These are phyloP conservation scores for Hylyphantes graminicola DNA, from an alignment of 1,140 invertebrate genomes.

Conservation along the genomic window DNA sequence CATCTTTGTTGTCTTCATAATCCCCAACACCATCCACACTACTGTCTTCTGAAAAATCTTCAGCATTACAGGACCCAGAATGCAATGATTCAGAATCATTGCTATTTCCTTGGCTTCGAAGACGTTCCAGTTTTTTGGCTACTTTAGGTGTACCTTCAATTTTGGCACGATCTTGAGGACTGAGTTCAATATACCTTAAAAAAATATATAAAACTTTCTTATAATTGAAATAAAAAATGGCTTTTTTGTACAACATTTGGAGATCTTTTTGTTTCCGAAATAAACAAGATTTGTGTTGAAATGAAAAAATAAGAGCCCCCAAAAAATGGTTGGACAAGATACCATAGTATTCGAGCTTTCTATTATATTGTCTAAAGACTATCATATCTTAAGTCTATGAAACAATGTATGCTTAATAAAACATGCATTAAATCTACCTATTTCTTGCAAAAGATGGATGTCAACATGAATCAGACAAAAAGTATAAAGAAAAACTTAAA, in stretches of 20 bases:
- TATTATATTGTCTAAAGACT: too few species aligned
- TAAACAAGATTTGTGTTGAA: too few species aligned
- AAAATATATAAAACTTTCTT: constrained; percentile 4
- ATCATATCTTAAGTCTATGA: too few species aligned
- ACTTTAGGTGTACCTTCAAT: constrained; percentile 92
- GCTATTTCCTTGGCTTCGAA: constrained; percentile 73
- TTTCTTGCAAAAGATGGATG: too few species aligned
- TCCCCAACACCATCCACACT: constrained; percentile 59
- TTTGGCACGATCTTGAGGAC: constrained; percentile 93
- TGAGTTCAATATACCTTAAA: constrained; percentile 84
- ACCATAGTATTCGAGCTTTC: too few species aligned
- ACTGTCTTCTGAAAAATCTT: constrained; percentile 63
- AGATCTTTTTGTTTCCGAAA: too few species aligned
- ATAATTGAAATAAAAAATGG: neutral
- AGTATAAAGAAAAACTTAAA: neutral
- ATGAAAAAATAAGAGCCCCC: too few species aligned
- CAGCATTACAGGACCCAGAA: constrained; percentile 62
- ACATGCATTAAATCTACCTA: too few species aligned
- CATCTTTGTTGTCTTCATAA: constrained; percentile 60
- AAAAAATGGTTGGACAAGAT: too few species aligned
- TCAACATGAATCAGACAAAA: too few species aligned
- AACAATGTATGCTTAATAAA: too few species aligned
- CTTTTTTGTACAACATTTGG: too few species aligned
- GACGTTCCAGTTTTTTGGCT: constrained; percentile 89
- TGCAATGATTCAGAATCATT: constrained; percentile 61